Evolutionary conservation across 2,888 invertebrate species (phyloP).

Genomic region (Odontocerum albicorne): DNA sequence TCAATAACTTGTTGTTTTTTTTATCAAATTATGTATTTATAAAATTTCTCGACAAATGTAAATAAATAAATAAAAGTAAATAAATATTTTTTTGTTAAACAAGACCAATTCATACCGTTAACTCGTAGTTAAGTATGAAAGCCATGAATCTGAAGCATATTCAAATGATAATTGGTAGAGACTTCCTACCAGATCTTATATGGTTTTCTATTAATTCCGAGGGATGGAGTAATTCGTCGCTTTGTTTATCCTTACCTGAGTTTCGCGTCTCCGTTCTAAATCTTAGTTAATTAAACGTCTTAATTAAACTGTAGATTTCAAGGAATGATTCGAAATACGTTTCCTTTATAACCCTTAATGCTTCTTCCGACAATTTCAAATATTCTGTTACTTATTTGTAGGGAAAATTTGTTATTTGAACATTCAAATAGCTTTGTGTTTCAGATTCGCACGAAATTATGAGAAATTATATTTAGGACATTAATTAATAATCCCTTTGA

Average conservation of each 20-base stretch:
- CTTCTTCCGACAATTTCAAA: neutral
- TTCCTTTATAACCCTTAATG: neutral
- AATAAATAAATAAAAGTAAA: too few species aligned
- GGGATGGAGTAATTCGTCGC: slow-evolving; percentile 28
- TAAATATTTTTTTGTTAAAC: too few species aligned
- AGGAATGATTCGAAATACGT: slow-evolving; percentile 21
- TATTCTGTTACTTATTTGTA: neutral
- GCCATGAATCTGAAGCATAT: slow-evolving; percentile 24
- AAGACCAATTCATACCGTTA: slow-evolving; percentile 32
- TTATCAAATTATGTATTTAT: too few species aligned
- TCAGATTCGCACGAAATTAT: too few species aligned
- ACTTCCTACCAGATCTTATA: slow-evolving; percentile 16
- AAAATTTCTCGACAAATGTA: too few species aligned
- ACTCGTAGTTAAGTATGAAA: slow-evolving; percentile 24
- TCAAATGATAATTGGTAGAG: slow-evolving; percentile 31
- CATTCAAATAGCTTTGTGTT: neutral
- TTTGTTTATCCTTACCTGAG: slow-evolving; percentile 35
- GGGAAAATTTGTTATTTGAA: slow-evolving; percentile 1
- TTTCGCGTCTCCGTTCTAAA: slow-evolving; percentile 30
- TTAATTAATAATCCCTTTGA: too few species aligned
- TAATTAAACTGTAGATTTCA: slow-evolving; percentile 34
- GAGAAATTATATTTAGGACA: too few species aligned
- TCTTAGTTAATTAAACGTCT: slow-evolving; percentile 35
- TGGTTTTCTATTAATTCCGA: slow-evolving; percentile 24
- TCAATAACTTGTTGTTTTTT: too few species aligned